Evolutionary conservation across 2,113 vertebrate genomes (phyloP), one percentile per base, ranked within the genome.

Genomic region (Takifugu flavidus): DNA sequence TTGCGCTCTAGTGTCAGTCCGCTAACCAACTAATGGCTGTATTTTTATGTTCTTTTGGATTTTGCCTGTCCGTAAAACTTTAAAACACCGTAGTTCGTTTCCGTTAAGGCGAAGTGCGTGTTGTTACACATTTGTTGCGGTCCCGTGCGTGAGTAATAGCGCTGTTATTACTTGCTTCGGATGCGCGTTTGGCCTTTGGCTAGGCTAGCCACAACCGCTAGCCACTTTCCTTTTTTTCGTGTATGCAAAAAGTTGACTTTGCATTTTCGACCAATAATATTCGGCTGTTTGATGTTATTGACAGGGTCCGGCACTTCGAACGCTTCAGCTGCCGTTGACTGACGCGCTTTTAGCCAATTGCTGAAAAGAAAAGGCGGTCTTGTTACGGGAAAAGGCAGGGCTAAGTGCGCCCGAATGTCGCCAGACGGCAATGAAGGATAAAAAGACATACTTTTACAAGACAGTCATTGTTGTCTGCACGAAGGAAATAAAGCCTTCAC

Each of bases 341-440:
- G 82, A 80, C 77, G 53, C 46, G 57, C 58, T 3, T 26, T 0
- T 12, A 56, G 58, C 89, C 87, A 89, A 89, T 90, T 14, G 61
- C 46, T 53, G 64, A 15, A 34, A 25, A 67, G 47, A 25, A 49
- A 47, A 83, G 90, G 89, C 84, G 86, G 89, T 80, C 80, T 78
- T 75, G 72, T 90, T 88, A 88, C 91, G 89, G 91, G 89, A 92
- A 91, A 85, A 85, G 90, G 90, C 83, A 53, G 88, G 77, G 70
- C 79, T 67, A 69, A 67, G 46, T 54, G 20, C 65, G 59, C 44
- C 51, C 59, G 68, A 71, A 58, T 52, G 63, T 63, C 78, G 77
- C 71, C 72, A 79, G 71, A 67, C 78, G 62, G 72, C 80, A 82
- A 82, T 80, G 82, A 82, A 79, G 73, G 72, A 67, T 79, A 67